Base-by-base conservation (phyloP, 1,140 invertebrate genomes). In the Muscidifurax raptorellus region DNA sequence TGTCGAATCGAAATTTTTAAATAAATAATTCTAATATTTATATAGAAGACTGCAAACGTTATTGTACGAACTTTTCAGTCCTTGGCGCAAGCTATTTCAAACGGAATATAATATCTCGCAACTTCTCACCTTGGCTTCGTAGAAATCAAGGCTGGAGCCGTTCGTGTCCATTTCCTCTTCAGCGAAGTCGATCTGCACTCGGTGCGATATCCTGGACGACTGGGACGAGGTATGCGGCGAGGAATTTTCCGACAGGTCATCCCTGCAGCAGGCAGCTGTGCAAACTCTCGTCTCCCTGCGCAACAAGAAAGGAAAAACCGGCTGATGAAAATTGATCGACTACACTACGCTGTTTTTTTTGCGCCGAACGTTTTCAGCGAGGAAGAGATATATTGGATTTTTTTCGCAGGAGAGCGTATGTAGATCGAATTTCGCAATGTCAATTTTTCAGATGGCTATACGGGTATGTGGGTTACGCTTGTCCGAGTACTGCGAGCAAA, bases 181-280 rank as follows among this genome's bases (percentile, higher is more conserved):
- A 7, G 88, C 86, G 76, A 90, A 91, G 40, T 92, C 92, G 25
- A 88, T 87, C 71, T 92, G 90, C 1, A 91, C 84, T 0, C 81
- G 87, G 32, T 89, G 89, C 15, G 88, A 90, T 71, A 87, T 87
- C 59, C 89, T 87, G 7, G 90, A 91, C 3, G 91, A 93, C 77
- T 91, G 88, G 30, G 89, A 90, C 1, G 92, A 92, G 5, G 89
- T 85, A 25, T 87, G 90, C 9, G 92, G 89, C 7, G 91, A 92
- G 6, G 92, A 93, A 71, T 90, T 90, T 36, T 92, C 92, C 3
- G 92, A 93, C 0, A 89, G 80, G 69, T 93, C 91, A 71, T 93
- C 92, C 67, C 88, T 90, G 82, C 92, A 93, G 66, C 92, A 93
- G 15, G 91, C 91, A 27, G 91, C 92, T 22, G 90, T 93, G 72